Percentiles rank a stretch among this genome's conserved stretches.
Conservation (phyloP, 2,113 vertebrate species). For the Coreoperca whiteheadi region DNA sequence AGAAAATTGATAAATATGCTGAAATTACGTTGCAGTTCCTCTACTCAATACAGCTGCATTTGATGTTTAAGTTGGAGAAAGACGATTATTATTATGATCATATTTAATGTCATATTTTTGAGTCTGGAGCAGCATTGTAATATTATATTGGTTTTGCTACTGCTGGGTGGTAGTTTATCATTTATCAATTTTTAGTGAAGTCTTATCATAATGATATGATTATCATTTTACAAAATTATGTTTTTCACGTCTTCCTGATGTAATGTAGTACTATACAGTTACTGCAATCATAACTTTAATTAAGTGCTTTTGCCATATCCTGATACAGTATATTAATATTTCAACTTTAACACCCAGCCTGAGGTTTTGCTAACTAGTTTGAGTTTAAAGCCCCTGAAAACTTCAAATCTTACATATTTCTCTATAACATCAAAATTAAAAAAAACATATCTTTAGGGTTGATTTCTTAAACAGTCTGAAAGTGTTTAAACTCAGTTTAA, state of each 20-base stretch:
- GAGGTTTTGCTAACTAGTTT: background rate
- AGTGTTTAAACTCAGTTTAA: background rate
- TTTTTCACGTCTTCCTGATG: background rate
- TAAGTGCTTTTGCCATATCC: background rate
- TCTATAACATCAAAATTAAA: too few relatives aligned
- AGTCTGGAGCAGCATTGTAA: background rate
- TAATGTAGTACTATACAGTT: background rate
- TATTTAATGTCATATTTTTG: background rate
- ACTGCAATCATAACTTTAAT: background rate
- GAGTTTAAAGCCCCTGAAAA: background rate
- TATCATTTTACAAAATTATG: background rate
- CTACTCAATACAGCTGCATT: background rate
- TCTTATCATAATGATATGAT: background rate
- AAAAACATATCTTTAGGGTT: background rate
- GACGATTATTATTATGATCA: background rate
- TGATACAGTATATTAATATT: background rate
- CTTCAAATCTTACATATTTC: background rate
- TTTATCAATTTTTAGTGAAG: background rate
- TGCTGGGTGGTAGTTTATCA: background rate
- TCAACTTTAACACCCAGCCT: background rate
- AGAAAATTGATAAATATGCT: conserved; percentile 1
- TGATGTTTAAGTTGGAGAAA: background rate
- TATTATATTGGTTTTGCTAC: background rate
- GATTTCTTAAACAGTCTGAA: background rate
- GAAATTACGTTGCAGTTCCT: background rate